Conservation (phyloP, 1,140 invertebrate genomes). For the Camponotus vicinus region DNA sequence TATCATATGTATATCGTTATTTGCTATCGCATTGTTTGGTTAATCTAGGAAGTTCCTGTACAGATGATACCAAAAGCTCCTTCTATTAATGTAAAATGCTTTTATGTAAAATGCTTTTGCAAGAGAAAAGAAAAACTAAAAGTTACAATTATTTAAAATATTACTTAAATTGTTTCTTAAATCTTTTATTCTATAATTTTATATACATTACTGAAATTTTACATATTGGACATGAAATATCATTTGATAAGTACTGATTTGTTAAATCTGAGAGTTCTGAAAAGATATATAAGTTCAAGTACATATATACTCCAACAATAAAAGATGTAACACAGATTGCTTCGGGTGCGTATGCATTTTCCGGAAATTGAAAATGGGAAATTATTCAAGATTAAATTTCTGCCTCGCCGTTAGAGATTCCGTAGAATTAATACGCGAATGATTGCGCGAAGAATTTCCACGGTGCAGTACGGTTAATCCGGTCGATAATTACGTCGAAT, state of each 20-base stretch:
- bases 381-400: background rate
- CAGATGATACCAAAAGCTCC: too few relatives aligned
- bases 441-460: constrained; percentile 34
- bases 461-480: constrained; percentile 45
- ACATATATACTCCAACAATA: too few relatives aligned
- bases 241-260: background rate
- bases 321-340: background rate
- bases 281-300: background rate
- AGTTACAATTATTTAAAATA: background rate
- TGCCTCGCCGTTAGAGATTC: background rate
- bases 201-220: background rate
- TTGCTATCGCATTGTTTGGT: background rate
- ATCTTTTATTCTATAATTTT: background rate
- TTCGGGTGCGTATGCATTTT: background rate
- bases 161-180: background rate
- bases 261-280: background rate
- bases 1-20: background rate
- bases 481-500: constrained; percentile 58
- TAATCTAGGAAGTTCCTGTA: background rate
- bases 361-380: background rate
- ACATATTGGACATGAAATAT: background rate
- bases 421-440: constrained; percentile 28
- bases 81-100: background rate
- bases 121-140: background rate
- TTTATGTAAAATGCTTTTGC: too few relatives aligned